Base-by-base conservation (phyloP, 2,888 invertebrate genomes). In the Heliconius hortense region DNA sequence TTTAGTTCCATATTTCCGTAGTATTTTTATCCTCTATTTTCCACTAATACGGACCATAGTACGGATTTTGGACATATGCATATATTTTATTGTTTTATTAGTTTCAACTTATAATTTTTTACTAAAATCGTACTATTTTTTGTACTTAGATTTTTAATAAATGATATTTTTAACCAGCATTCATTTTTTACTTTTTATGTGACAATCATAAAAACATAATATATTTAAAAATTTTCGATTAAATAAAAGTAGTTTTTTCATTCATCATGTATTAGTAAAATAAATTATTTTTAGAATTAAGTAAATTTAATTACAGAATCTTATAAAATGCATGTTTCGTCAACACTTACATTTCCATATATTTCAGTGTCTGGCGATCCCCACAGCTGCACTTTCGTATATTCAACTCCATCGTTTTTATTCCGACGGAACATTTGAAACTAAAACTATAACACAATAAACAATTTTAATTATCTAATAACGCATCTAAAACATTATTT, bases 401-500 rank as follows among this genome's bases (percentile, higher is more conserved):
- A 90, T 79, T 87, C 82, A 80, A 71, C 79, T 39, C 78, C 81
- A 80, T 84, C 85, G 79, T 84, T 86, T 83, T 85, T 87, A 81
- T 83, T 90, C 81, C 91, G 86, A 76, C 91, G 91, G 81, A 87
- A 88, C 92, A 92, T 92, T 82, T 86, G 84, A 80, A 74, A 79
- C 74, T 56, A 70, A 56, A 67, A 69, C 10, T 69, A 56, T 4
- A 62, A 62, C 70, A 64, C 71, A 53, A 70, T 28, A 3, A 21
- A 59, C 56, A 53, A 5, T 66, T 62, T 66, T 18, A 63, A 66
- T 24, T 39, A 39, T 11, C 7, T 2, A 13, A 15, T 66, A 39
- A 66, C 13, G 26, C 15, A 3, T 39, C 13, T 15, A 66, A 66
- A 24, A 26, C 39, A 66, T 66, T n/a, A 43, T 24, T 39, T 24